Conservation (phyloP, 2,797 vertebrate genomes). For the Danionella dracula region DNA sequence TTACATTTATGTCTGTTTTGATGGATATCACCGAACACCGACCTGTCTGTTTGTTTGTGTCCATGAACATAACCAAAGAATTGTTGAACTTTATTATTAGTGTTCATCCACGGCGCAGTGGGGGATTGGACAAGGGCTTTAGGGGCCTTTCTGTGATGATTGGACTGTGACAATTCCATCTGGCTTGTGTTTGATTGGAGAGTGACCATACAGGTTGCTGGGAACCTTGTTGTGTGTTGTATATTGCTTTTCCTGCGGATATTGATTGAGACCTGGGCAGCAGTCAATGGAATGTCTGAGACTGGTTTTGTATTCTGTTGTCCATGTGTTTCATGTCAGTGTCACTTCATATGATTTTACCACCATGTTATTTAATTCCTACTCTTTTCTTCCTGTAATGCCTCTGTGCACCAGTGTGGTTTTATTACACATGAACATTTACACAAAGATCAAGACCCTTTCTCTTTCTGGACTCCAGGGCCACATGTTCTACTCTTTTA, state of each 20-base stretch:
- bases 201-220: slow-evolving; percentile 52
- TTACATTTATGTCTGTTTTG: not conserved
- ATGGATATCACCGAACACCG: not conserved
- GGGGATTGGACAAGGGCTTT: slow-evolving; percentile 31
- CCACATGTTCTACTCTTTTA: slow-evolving; percentile 2
- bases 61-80: not conserved
- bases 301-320: slow-evolving; percentile 57
- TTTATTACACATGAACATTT: slow-evolving; percentile 14
- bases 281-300: slow-evolving; percentile 66
- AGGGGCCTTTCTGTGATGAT: slow-evolving; percentile 31
- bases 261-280: slow-evolving; percentile 59
- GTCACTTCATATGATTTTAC: slow-evolving; percentile 23
- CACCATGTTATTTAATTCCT: slow-evolving; percentile 22
- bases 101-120: not conserved
- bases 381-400: slow-evolving; percentile 12
- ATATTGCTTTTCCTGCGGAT: slow-evolving; percentile 49
- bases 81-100: not conserved
- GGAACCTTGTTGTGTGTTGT: slow-evolving; percentile 56
- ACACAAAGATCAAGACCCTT: not conserved
- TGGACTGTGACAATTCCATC: slow-evolving; percentile 49
- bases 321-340: slow-evolving; percentile 35
- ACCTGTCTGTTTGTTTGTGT: not conserved
- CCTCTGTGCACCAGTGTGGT: not conserved
- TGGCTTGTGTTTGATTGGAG: slow-evolving; percentile 44
- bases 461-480: not conserved